Evolutionary conservation across 1,140 invertebrate species (phyloP).

Genomic region (Psix sp.): DNA sequence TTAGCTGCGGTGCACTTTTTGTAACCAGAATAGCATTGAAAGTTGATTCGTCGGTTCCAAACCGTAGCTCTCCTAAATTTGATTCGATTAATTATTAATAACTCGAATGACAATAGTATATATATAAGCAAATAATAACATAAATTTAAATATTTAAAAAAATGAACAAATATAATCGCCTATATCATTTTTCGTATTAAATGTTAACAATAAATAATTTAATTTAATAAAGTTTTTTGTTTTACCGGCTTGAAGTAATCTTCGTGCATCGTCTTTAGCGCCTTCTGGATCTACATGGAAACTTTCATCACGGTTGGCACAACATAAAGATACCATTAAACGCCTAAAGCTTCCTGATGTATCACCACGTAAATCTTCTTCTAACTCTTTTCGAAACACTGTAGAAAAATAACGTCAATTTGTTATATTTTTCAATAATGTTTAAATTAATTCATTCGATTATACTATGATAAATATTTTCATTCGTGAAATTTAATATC

Average conservation of each 20-base stretch:
- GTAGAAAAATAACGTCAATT: conserved; percentile 1
- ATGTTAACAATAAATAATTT: too few species aligned
- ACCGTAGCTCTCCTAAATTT: conserved; percentile 85
- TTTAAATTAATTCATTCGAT: too few species aligned
- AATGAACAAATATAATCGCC: too few species aligned
- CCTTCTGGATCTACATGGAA: conserved; percentile 29
- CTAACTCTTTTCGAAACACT: conserved; percentile 86
- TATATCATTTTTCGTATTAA: too few species aligned
- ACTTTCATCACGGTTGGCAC: conserved; percentile 78
- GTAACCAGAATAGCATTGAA: conserved; percentile 90
- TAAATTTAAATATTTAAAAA: too few species aligned
- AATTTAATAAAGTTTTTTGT: too few species aligned
- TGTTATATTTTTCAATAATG: background rate
- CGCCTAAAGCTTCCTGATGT: conserved; percentile 91
- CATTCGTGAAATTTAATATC: too few species aligned
- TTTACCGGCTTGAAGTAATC: conserved; percentile 44
- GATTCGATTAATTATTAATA: too few species aligned
- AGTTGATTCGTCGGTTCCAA: conserved; percentile 91
- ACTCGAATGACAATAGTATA: too few species aligned
- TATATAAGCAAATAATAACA: too few species aligned
- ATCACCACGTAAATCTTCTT: conserved; percentile 87
- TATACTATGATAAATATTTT: too few species aligned
- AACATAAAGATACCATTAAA: conserved; percentile 86
- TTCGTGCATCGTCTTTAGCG: conserved; percentile 40
- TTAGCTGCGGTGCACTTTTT: conserved; percentile 86